A percentile compares a stretch with the other conserved stretches of the same genome.
Conservation (phyloP, 2,888 invertebrate species). For the Labia minor region DNA sequence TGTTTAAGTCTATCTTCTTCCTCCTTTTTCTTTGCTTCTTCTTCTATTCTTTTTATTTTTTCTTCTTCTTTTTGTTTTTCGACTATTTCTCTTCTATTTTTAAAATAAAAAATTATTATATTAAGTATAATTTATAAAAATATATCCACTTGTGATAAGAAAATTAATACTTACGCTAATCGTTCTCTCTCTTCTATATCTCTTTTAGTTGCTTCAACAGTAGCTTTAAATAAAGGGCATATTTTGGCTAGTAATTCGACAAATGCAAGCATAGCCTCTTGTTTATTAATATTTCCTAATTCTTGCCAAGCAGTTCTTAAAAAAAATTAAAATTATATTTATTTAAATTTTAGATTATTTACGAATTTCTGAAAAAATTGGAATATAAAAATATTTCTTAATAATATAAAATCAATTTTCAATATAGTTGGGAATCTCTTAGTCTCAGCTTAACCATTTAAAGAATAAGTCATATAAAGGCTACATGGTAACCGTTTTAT, state of each 20-base stretch:
- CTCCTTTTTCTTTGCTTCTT: conserved; percentile 45
- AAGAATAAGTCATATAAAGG: too few relatives aligned
- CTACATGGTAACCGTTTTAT: too few relatives aligned
- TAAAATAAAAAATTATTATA: conserved; percentile 18
- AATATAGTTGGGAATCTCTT: too few relatives aligned
- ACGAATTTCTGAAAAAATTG: too few relatives aligned
- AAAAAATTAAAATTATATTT: too few relatives aligned
- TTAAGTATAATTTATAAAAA: neutral
- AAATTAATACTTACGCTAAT: conserved; percentile 40
- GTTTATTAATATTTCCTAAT: conserved; percentile 71
- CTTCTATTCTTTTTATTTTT: conserved; percentile 46
- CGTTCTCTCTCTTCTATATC: conserved; percentile 72
- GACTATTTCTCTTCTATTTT: conserved; percentile 38
- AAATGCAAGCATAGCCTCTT: conserved; percentile 87
- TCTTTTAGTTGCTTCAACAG: conserved; percentile 80
- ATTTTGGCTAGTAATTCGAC: conserved; percentile 73
- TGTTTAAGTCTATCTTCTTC: conserved; percentile 53
- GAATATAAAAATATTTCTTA: too few relatives aligned
- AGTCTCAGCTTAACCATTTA: too few relatives aligned
- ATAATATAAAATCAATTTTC: conserved; percentile 6
- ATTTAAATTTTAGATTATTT: too few relatives aligned
- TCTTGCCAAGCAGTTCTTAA: conserved; percentile 80
- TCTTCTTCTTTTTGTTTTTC: conserved; percentile 48
- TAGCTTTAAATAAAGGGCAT: conserved; percentile 84
- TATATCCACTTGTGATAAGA: too few relatives aligned